Evolutionary conservation across 35 echinoderm and acorn worm genomes (phyloP), one percentile per base, ranked within the genome.

Genomic region (Lytechinus variegatus): DNA sequence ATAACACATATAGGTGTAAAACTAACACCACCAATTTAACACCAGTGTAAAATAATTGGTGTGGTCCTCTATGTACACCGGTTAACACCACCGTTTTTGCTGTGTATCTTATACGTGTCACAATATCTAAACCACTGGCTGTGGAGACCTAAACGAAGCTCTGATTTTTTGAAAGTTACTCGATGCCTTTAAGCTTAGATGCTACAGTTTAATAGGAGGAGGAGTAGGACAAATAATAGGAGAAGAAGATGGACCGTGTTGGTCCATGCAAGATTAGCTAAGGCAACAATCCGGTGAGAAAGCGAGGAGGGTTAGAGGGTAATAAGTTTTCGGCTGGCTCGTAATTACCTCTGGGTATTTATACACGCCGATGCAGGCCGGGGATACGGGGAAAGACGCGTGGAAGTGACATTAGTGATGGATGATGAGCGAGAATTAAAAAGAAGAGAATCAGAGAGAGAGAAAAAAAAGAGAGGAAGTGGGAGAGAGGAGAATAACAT

Each of bases 261-360:
- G n/a, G 66, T 79, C 66, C 66, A 79, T 79, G 66, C 16, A 79
- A 79, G 66, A 79, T 79, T 79, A 79, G 66, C 66, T 79, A 79
- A 79, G 66, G 66, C 66, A 79, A 79, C 66, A 79, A 79, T 79
- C n/a, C n/a, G 66, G 16, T 16, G 66, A n/a, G 66, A 79, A 79
- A 24, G 19, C 66, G 21, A 24, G 0, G 33, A 44, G n/a, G 16
- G 66, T 19, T 79, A 19, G 16, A 24, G 66, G 66, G 66, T 79
- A 79, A 79, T 79, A 24, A 7, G 66, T 79, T 79, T 79, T 24
- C n/a, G 66, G 19, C 66, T 79, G 19, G 66, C 66, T 79, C 66
- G 66, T 79, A 79, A 79, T 79, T 79, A 79, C 66, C 66, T 79
- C 21, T 79, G 66, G 66, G 66, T 79, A 24, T 79, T 79, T 79